phyloP scores from a whole-genome alignment of 2,113 vertebrate species.

The Puffinus mauretanicus region DNA sequence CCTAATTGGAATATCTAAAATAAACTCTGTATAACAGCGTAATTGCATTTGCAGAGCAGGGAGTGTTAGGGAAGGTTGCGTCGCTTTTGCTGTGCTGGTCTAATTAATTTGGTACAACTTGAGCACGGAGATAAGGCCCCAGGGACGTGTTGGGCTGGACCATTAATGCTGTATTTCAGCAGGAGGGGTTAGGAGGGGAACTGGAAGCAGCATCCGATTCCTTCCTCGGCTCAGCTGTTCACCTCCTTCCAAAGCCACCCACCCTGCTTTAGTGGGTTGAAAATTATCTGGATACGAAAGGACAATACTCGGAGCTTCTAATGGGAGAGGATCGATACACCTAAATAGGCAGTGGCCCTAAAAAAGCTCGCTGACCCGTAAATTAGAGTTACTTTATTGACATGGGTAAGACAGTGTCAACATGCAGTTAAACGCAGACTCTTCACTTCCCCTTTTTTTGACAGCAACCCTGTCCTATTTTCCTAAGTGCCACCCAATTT shows the following conservation, averaged over 20 bases:
- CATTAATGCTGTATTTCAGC: not conserved
- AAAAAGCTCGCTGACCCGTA: not conserved
- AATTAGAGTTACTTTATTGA: constrained; percentile 6
- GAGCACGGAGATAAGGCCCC: constrained; percentile 25
- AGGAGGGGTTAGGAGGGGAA: not conserved
- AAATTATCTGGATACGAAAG: not conserved
- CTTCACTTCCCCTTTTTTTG: not conserved
- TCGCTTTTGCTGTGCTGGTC: not conserved
- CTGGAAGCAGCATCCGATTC: not conserved
- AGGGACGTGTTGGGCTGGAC: not conserved
- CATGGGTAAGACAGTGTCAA: not conserved
- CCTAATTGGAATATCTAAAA: constrained; percentile 30
- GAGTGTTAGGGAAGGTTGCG: not conserved
- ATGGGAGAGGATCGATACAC: not conserved
- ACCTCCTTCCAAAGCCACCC: not conserved
- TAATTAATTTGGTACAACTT: constrained; percentile 58
- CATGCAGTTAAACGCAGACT: not conserved
- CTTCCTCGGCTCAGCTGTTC: not conserved
- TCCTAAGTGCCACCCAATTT: not conserved
- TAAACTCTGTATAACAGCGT: not conserved
- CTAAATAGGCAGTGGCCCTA: not conserved
- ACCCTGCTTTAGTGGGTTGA: not conserved
- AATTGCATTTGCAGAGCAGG: constrained; percentile 11
- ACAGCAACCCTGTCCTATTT: not conserved
- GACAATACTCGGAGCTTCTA: not conserved